Evolutionary conservation across 2,797 vertebrate species (phyloP), one percentile per base, ranked within the genome.

Genomic region (Alcedo atthis): DNA sequence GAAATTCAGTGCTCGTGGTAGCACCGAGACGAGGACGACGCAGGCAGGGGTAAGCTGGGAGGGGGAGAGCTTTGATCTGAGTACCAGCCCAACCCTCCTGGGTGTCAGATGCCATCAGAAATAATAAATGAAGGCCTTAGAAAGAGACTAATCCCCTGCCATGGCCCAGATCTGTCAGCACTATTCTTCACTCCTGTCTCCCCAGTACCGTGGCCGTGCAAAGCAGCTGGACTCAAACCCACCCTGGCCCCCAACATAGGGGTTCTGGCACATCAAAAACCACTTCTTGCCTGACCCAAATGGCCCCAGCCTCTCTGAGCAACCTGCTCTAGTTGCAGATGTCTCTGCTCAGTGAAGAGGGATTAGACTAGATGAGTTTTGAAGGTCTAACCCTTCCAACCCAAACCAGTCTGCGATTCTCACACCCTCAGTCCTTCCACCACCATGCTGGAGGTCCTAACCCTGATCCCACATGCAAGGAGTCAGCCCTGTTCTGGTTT

Each of bases 211-310:
- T 1, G 8, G 30, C 46, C 1, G 2, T 25, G 51, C 53, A 42
- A 24, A 74, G 51, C 6, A 70, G 67, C 37, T 11, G 73, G 51
- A 58, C 45, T 22, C 73, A 21, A 12, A 48, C 2, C 10, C 9
- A 2, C 57, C 1, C 14, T 10, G 51, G 20, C 26, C 28, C 3
- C 28, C 8, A 5, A 22, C 48, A 33, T 0, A 0, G 74, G 15
- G 8, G n/a, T 35, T 66, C 32, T 6, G 18, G 58, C 5, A 3
- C 5, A 35, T 59, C 16, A 18, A 32, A 37, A 42, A 25, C 19
- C 48, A 7, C 40, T 55, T 46, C 54, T 64, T 71, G 85, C 20
- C 21, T 17, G 14, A 12, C 40, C 26, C 1, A 0, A 14, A 42
- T 10, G 17, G 19, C 8, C 70, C 2, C 37, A 63, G 32, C 57